phyloP scores from a whole-genome alignment of 1,140 invertebrate genomes.

The Lucilia cuprina region DNA sequence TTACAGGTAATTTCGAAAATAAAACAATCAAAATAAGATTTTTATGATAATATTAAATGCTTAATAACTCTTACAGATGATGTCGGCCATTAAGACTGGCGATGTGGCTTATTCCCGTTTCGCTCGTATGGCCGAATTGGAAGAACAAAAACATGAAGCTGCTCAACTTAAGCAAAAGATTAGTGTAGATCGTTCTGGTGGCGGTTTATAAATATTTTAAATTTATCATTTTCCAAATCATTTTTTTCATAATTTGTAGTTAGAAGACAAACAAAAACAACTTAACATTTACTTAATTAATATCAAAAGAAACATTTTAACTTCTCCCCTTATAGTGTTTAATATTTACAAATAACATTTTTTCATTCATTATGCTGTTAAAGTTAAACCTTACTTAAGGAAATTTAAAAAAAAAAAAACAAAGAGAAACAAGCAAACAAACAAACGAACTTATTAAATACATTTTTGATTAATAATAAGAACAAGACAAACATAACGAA shows the following conservation, averaged over 20 bases:
- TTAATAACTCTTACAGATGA: conserved; percentile 75
- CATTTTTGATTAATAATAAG: background rate
- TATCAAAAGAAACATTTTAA: background rate
- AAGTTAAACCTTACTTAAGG: background rate
- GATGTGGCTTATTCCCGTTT: conserved; percentile 90
- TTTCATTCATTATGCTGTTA: conserved; percentile 2
- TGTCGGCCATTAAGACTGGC: conserved; percentile 95
- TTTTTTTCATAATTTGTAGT: background rate
- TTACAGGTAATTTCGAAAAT: conserved; percentile 90
- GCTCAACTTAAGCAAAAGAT: conserved; percentile 80
- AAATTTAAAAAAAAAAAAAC: background rate
- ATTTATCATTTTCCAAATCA: background rate
- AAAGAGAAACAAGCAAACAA: background rate
- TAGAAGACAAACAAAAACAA: background rate
- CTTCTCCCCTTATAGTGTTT: background rate
- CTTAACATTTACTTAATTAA: background rate
- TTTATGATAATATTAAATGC: too few relatives aligned
- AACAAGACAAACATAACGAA: background rate
- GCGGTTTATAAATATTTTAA: conserved; percentile 76
- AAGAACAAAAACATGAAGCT: conserved; percentile 80
- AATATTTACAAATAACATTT: background rate
- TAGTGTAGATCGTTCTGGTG: conserved; percentile 90
- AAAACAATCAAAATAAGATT: background rate
- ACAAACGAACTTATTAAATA: background rate
- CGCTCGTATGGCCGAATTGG: conserved; percentile 89